Evolutionary conservation across 2,888 invertebrate species (phyloP).

Genomic region (Temnothorax unifasciatus): DNA sequence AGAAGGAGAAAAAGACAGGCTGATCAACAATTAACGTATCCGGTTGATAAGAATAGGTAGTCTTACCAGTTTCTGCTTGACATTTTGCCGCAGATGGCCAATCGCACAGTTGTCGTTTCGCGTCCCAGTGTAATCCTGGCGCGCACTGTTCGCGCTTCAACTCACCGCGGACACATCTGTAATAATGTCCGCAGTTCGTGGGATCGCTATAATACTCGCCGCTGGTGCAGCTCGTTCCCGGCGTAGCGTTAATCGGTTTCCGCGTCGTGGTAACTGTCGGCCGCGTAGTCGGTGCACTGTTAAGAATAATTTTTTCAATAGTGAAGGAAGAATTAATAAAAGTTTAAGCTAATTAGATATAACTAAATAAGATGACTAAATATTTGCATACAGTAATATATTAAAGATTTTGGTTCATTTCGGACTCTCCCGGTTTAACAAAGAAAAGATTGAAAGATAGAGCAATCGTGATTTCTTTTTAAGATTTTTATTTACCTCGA

Average conservation of each 20-base stretch:
- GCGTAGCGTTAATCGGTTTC: constrained; percentile 72
- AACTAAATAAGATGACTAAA: background rate
- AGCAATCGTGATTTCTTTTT: background rate
- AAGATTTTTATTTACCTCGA: constrained; percentile 59
- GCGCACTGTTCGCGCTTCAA: constrained; percentile 92
- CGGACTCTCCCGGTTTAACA: background rate
- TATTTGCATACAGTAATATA: background rate
- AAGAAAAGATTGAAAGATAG: background rate
- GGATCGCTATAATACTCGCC: constrained; percentile 88
- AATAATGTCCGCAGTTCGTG: constrained; percentile 91
- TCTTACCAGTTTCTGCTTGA: constrained; percentile 75
- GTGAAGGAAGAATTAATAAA: background rate
- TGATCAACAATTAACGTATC: background rate
- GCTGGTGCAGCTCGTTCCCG: constrained; percentile 84
- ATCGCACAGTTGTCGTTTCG: constrained; percentile 90
- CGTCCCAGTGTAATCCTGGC: constrained; percentile 94
- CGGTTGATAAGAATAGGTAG: background rate
- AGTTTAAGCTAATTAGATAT: background rate
- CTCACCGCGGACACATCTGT: constrained; percentile 92
- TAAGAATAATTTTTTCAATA: background rate
- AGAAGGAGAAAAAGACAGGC: background rate
- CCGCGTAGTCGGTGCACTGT: constrained; percentile 42
- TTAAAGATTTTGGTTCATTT: background rate
- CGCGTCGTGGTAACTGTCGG: constrained; percentile 79
- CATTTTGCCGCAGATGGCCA: constrained; percentile 94